Conservation (phyloP, 1,140 invertebrate species). For the Drosophila pallidifrons region DNA sequence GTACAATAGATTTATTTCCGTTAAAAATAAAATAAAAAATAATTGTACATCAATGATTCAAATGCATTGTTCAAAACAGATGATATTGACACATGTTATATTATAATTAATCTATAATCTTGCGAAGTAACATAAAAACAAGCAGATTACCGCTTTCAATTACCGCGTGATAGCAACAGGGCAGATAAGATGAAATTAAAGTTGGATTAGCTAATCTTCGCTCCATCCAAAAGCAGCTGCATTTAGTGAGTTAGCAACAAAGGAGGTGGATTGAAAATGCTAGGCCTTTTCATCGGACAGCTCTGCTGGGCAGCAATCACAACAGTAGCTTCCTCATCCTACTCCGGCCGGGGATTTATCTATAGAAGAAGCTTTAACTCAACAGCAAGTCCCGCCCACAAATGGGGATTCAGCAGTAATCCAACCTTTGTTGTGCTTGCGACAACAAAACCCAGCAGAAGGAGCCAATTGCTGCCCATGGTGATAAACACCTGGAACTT, state of each 20-base stretch:
- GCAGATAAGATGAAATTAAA: conserved; percentile 39
- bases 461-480: conserved; percentile 56
- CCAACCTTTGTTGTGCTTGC: neutral
- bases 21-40: too few relatives aligned
- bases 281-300: conserved; percentile 1
- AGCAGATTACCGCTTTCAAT: too few relatives aligned
- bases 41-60: too few relatives aligned
- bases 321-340: neutral
- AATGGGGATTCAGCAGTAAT: conserved; percentile 1
- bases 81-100: too few relatives aligned
- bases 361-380: neutral
- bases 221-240: conserved; percentile 44
- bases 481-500: conserved; percentile 84
- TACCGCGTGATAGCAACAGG: conserved; percentile 19
- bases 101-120: too few relatives aligned
- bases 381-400: neutral
- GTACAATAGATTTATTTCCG: too few relatives aligned
- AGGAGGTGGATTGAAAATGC: conserved; percentile 10
- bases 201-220: conserved; percentile 35
- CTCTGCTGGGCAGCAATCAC: neutral
- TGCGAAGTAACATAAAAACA: too few relatives aligned
- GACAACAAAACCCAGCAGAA: neutral
- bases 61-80: too few relatives aligned
- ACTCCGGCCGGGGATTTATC: neutral
- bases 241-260: conserved; percentile 2